These are phyloP conservation scores for Drosophila sproati DNA, from an alignment of 1,140 invertebrate species.

Conservation along the genomic window DNA sequence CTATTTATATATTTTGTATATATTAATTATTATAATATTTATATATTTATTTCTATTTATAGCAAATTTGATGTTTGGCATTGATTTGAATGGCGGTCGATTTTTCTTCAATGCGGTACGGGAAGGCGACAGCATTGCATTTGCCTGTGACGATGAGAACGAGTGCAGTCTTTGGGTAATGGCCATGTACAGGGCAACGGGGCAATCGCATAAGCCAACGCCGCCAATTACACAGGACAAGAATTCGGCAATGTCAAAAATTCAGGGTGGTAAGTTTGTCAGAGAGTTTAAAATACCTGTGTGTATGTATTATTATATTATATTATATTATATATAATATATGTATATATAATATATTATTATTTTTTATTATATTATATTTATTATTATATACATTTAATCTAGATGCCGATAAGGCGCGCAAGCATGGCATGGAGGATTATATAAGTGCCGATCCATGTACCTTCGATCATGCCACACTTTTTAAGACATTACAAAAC, in stretches of 20 bases:
- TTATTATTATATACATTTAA: slow-evolving; percentile 68
- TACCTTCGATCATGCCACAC: slow-evolving; percentile 96
- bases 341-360: not conserved
- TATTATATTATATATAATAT: not conserved
- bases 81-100: slow-evolving; percentile 94
- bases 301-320: not conserved
- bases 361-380: too few relatives aligned
- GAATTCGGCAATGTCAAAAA: slow-evolving; percentile 94
- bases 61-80: slow-evolving; percentile 96
- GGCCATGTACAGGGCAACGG: slow-evolving; percentile 99
- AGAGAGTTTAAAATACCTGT: not conserved
- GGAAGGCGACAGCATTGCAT: slow-evolving; percentile 98
- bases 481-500: slow-evolving; percentile 97
- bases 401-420: slow-evolving; percentile 95
- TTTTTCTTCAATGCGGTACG: slow-evolving; percentile 99
- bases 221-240: slow-evolving; percentile 95
- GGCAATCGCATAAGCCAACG: slow-evolving; percentile 99
- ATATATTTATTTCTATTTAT: slow-evolving; percentile 68
- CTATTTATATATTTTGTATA: not conserved
- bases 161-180: slow-evolving; percentile 99
- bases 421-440: slow-evolving; percentile 99
- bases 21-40: slow-evolving; percentile 67
- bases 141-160: slow-evolving; percentile 99
- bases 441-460: slow-evolving; percentile 99
- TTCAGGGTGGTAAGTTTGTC: slow-evolving; percentile 88